Evolutionary conservation across 2,888 invertebrate genomes (phyloP).

Genomic region (Drosophila melanosoma): DNA sequence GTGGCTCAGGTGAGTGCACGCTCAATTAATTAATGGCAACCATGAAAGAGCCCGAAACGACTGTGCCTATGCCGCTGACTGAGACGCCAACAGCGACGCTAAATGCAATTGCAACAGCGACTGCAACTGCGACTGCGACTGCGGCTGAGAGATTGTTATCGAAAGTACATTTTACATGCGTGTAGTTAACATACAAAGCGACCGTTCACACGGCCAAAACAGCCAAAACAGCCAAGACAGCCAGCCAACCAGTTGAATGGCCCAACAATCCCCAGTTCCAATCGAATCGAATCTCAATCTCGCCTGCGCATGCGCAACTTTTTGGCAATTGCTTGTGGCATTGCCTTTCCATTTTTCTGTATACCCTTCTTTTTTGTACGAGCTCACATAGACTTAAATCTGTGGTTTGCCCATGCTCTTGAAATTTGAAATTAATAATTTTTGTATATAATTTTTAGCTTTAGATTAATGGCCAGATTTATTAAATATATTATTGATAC

Average conservation of each 20-base stretch:
- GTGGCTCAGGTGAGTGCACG: conserved; percentile 61
- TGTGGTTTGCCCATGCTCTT: neutral
- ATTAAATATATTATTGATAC: neutral
- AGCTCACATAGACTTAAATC: neutral
- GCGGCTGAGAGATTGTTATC: conserved; percentile 65
- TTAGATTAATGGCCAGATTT: neutral
- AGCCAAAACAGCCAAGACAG: conserved; percentile 32
- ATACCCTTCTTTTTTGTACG: conserved; percentile 46
- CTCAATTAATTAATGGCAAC: conserved; percentile 79
- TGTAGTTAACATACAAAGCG: conserved; percentile 79
- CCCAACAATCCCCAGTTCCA: conserved; percentile 59
- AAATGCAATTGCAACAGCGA: conserved; percentile 15
- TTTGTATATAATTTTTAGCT: too few relatives aligned
- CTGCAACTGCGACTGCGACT: conserved; percentile 31
- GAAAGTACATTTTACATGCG: conserved; percentile 80
- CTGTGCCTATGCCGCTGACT: conserved; percentile 61
- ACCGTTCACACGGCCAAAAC: conserved; percentile 71
- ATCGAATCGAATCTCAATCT: conserved; percentile 73
- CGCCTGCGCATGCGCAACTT: conserved; percentile 72
- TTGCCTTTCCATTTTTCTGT: conserved; percentile 72
- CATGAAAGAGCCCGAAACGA: conserved; percentile 71
- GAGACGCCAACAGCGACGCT: conserved; percentile 8
- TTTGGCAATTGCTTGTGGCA: conserved; percentile 59
- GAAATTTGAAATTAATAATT: neutral
- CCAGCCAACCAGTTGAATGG: conserved; percentile 56